phyloP scores from a whole-genome alignment of 2,888 invertebrate species.

The Polyploca ridens region DNA sequence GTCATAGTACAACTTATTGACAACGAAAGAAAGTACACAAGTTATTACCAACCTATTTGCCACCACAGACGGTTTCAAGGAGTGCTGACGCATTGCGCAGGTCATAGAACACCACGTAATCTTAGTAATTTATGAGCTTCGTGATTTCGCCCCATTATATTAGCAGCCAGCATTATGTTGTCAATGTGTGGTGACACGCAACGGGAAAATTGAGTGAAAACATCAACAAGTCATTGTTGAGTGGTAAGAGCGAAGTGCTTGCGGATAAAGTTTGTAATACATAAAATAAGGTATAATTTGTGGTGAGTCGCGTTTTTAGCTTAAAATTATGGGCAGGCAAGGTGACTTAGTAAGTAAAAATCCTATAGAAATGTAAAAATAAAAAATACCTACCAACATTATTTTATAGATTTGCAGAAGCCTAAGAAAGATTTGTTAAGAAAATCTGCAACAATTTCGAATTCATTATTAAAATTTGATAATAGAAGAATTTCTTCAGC shows the following conservation, averaged over 20 bases:
- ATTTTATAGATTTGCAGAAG: too few relatives aligned
- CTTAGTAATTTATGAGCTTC: conserved; percentile 26
- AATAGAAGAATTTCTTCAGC: too few relatives aligned
- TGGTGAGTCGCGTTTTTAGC: background rate
- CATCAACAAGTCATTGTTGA: conserved; percentile 13
- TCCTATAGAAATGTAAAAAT: background rate
- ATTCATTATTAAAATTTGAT: too few relatives aligned
- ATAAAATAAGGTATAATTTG: conserved; percentile 5
- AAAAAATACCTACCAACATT: background rate
- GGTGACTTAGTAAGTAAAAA: too few relatives aligned
- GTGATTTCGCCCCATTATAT: conserved; percentile 33
- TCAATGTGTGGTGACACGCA: conserved; percentile 31
- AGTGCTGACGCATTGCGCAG: conserved; percentile 9
- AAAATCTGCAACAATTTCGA: too few relatives aligned
- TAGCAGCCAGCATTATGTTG: conserved; percentile 21
- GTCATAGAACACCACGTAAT: conserved; percentile 10
- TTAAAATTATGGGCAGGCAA: background rate
- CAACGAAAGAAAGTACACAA: background rate
- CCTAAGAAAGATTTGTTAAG: too few relatives aligned
- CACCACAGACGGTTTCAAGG: background rate
- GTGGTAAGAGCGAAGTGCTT: conserved; percentile 9
- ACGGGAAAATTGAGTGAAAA: conserved; percentile 37
- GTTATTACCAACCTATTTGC: background rate
- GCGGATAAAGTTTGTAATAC: conserved; percentile 6
- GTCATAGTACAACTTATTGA: background rate